phyloP scores from a whole-genome alignment of 2,113 vertebrate species.

The Colius striatus region DNA sequence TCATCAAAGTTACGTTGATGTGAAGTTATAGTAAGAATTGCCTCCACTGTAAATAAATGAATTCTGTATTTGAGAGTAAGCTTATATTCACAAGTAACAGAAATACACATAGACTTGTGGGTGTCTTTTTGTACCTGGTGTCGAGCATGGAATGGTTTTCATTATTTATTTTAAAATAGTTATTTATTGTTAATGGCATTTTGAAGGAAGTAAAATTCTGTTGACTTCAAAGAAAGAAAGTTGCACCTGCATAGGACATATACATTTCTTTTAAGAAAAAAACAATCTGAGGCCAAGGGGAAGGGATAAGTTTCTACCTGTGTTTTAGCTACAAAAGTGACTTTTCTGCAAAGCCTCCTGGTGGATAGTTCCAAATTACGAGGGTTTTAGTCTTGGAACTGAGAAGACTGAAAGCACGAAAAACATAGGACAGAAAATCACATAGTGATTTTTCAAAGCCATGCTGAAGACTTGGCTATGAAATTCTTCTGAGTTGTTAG shows the following conservation, averaged over 20 bases:
- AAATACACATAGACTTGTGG: neutral
- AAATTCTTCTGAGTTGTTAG: neutral
- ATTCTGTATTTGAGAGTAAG: neutral
- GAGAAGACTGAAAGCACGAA: neutral
- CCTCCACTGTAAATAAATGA: neutral
- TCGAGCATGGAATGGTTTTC: neutral
- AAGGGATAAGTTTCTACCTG: neutral
- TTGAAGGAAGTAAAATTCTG: neutral
- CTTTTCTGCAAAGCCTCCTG: neutral
- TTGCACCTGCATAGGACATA: neutral
- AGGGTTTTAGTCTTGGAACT: neutral
- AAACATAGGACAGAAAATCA: neutral
- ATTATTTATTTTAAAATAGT: neutral
- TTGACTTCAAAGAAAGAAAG: neutral
- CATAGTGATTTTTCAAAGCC: neutral
- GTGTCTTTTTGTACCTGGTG: neutral
- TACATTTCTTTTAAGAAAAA: neutral
- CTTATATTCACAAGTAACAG: neutral
- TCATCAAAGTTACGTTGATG: neutral
- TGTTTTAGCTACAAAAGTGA: neutral
- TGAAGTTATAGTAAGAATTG: neutral
- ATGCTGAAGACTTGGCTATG: neutral
- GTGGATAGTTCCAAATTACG: neutral
- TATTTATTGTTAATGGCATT: neutral
- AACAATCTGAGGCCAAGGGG: rapidly evolving